Conservation (phyloP, 2,113 vertebrate genomes). For the Struthidea cinerea region DNA sequence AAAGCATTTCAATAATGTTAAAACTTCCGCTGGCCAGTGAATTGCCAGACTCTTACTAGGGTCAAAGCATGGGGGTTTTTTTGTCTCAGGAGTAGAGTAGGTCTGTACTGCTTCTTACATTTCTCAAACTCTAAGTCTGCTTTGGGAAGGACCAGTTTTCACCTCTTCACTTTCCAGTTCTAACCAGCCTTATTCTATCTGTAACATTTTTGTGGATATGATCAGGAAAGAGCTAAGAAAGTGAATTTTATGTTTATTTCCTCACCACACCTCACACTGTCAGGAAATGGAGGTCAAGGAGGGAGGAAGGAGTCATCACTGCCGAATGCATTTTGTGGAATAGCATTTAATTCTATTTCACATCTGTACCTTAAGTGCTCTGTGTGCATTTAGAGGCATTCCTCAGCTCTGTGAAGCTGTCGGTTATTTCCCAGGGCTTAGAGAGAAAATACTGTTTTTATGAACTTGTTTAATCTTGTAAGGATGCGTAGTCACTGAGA, state of each 20-base stretch:
- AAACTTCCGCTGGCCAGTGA: neutral
- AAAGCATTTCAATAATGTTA: neutral
- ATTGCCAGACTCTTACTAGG: neutral
- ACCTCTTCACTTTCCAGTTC: neutral
- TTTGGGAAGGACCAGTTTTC: neutral
- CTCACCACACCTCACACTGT: accelerated
- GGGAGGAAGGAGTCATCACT: neutral
- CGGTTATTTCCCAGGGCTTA: neutral
- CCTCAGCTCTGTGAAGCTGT: neutral
- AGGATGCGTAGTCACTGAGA: neutral
- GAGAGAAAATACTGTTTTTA: neutral
- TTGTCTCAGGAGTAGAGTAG: neutral
- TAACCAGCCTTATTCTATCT: neutral
- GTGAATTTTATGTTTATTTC: neutral
- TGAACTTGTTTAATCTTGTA: neutral
- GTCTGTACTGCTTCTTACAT: neutral
- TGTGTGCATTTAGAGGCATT: neutral
- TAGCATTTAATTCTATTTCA: neutral
- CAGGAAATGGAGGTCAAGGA: neutral
- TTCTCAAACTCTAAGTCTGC: neutral
- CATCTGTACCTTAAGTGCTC: neutral
- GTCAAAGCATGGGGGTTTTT: accelerated
- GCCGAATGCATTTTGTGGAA: neutral
- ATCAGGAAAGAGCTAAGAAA: neutral
- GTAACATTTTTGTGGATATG: neutral